Base-by-base conservation (phyloP, 2,113 vertebrate genomes). In the Erythrocercus mccallii region DNA sequence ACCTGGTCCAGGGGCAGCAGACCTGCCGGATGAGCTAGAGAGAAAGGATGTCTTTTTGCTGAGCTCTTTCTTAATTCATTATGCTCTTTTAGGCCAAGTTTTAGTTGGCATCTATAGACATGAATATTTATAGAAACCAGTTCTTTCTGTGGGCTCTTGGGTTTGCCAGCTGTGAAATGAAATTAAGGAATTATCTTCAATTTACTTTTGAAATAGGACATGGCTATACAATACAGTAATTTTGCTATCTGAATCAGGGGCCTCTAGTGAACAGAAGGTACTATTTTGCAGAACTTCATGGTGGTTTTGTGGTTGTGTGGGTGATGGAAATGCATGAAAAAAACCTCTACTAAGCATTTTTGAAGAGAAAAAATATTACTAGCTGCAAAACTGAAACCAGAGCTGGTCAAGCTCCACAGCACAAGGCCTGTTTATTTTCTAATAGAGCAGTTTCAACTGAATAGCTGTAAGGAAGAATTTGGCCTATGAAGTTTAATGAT, bases 231-330 rank as follows among this genome's bases (percentile, higher is more conserved):
- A 70, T 83, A 56, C 2, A 83, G 40, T 80, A 88, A 86, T 95
- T 92, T 81, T 58, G 27, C 74, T 80, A 1, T 90, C 79, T 90
- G 83, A 90, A 71, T 48, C 72, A 65, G 31, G 6, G 80, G 21
- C 48, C 53, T 79, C 82, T 90, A 37, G 5, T 81, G 51, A 95
- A 83, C 60, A 96, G 82, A 90, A 93, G 69, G 72, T 86, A 81
- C 60, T 35, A 25, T 92, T 96, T 96, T 94, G 31, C 60, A 81
- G 92, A 86, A 53, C 28, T 79, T 27, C 6, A 2, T 60, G n/a
- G 76, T 94, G 76, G 69, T 94, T 96, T 92, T 96, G 94, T 90
- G 95, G 90, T 85, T 91, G 37, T 90, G 58, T 74, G 88, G 68
- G 7, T 76, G 79, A 90, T 87, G 37, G 35, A 90, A 82, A 82